These are phyloP conservation scores for Ophthalmotilapia sp. DNA, from an alignment of 2,113 vertebrate species.

Conservation along the genomic window DNA sequence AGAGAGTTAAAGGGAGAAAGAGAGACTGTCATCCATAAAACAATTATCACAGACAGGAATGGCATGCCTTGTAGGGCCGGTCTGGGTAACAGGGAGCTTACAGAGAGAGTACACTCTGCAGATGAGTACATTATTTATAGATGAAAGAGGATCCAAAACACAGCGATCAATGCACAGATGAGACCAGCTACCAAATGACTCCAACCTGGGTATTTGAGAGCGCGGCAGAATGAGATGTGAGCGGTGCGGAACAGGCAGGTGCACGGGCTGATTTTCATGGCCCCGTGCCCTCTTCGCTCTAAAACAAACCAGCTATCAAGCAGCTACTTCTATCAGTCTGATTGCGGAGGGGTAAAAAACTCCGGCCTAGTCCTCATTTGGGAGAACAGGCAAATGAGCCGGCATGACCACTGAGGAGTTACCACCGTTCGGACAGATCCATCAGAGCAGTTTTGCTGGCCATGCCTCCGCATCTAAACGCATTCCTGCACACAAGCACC, in stretches of 20 bases:
- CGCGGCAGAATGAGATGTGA: conserved; percentile 6
- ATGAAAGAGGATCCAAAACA: conserved; percentile 63
- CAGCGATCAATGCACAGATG: conserved; percentile 55
- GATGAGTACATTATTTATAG: conserved; percentile 66
- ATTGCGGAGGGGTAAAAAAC: background rate
- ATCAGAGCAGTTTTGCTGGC: conserved; percentile 3
- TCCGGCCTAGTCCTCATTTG: conserved; percentile 12
- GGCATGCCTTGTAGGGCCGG: conserved; percentile 23
- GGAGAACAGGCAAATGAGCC: conserved; percentile 27
- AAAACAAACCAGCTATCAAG: conserved; percentile 39
- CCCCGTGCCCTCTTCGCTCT: background rate
- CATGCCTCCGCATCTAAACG: conserved; percentile 13
- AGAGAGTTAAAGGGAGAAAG: background rate
- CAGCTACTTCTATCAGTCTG: background rate
- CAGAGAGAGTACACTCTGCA: conserved; percentile 23
- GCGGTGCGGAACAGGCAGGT: conserved; percentile 20
- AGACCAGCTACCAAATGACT: conserved; percentile 27
- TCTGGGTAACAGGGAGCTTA: background rate
- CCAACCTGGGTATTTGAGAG: conserved; percentile 12
- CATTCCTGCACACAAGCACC: conserved; percentile 32
- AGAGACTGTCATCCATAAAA: conserved; percentile 32
- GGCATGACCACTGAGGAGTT: conserved; percentile 5
- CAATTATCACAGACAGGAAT: conserved; percentile 50
- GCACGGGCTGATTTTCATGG: conserved; percentile 10
- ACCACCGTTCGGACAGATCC: conserved; percentile 10